Percentiles rank a stretch among this genome's conserved stretches.
These are phyloP conservation scores for Lumbricus terrestris DNA, from an alignment of 2,888 invertebrate genomes.

Conservation along the genomic window DNA sequence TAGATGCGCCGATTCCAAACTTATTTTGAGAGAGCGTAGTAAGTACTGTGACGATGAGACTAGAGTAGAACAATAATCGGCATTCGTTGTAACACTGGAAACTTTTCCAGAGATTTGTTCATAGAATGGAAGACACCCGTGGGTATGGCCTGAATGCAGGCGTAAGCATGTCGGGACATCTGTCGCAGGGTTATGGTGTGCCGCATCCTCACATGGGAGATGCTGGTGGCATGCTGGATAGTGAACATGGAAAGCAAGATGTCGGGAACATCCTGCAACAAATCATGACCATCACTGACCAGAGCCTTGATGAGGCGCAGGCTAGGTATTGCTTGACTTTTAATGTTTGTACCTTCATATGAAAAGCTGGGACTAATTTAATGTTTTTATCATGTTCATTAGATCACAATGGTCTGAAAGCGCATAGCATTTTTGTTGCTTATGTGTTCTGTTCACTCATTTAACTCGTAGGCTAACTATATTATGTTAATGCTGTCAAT, in stretches of 20 bases:
- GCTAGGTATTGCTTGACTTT: slow-evolving; percentile 66
- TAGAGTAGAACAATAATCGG: background rate
- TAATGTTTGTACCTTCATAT: background rate
- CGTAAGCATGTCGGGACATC: slow-evolving; percentile 9
- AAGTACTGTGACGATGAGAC: background rate
- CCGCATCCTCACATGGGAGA: slow-evolving; percentile 4
- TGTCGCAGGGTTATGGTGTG: slow-evolving; percentile 9
- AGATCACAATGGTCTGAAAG: no score
- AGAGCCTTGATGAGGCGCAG: slow-evolving; percentile 96
- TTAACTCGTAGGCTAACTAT: no score
- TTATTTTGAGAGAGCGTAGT: background rate
- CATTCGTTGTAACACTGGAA: background rate
- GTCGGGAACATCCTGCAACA: slow-evolving; percentile 96
- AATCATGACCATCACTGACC: slow-evolving; percentile 98
- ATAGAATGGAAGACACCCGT: slow-evolving; percentile 7
- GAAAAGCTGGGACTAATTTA: background rate
- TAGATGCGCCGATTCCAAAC: background rate
- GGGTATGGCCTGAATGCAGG: slow-evolving; percentile 11
- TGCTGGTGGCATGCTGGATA: background rate
- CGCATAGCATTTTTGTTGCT: background rate
- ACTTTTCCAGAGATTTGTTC: background rate
- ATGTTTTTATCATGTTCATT: background rate
- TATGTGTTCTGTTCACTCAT: background rate
- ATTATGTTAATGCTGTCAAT: background rate
- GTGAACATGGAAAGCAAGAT: slow-evolving; percentile 68